These are phyloP conservation scores for Cavia aperea DNA, from an alignment of 2,113 vertebrate species.

Conservation along the genomic window DNA sequence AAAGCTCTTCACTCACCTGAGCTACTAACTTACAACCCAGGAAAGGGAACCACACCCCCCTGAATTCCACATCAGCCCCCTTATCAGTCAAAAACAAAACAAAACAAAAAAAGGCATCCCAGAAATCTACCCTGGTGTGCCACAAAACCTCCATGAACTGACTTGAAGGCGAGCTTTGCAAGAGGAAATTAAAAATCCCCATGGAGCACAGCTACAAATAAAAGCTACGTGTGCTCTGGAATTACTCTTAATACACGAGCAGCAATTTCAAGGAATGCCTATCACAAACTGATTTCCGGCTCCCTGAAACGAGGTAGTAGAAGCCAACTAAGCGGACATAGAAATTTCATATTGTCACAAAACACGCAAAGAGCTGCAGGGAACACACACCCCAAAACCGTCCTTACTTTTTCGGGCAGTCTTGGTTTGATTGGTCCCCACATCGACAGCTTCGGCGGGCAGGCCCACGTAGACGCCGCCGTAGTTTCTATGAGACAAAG, in stretches of 20 bases:
- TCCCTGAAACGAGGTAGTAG: neutral
- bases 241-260: neutral
- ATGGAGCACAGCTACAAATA: neutral
- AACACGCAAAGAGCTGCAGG: neutral
- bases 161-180: constrained; percentile 23
- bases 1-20: neutral
- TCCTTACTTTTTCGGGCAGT: constrained; percentile 84
- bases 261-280: constrained; percentile 26
- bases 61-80: neutral
- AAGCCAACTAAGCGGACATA: constrained; percentile 32
- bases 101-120: constrained; percentile 31
- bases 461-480: constrained; percentile 94
- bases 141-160: neutral
- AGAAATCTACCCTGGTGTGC: constrained; percentile 55
- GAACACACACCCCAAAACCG: neutral
- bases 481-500: constrained; percentile 83
- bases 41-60: neutral
- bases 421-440: constrained; percentile 85
- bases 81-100: neutral
- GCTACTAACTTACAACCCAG: neutral
- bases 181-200: constrained; percentile 2
- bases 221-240: constrained; percentile 38
- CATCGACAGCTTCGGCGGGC: constrained; percentile 80
- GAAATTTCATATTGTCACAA: neutral
- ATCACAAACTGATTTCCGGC: neutral